Evolutionary conservation across 2,797 vertebrate genomes (phyloP).

Genomic region (Acanthurus tractus): DNA sequence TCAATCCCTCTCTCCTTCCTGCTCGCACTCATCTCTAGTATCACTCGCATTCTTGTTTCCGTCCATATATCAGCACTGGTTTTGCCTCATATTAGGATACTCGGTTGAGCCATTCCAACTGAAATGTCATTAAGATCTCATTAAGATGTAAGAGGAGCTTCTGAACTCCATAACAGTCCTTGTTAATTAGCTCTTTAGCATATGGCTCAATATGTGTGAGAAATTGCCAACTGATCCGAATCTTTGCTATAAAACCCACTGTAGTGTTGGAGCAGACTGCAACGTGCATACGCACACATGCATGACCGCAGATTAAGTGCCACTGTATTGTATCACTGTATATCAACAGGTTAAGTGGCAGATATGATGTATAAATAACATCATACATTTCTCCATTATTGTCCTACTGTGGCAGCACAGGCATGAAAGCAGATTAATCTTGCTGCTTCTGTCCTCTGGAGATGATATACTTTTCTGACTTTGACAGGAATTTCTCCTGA

Average conservation of each 20-base stretch:
- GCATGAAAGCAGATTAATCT: constrained; percentile 58
- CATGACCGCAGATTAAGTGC: constrained; percentile 14
- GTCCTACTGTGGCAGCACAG: constrained; percentile 15
- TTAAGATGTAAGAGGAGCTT: constrained; percentile 85
- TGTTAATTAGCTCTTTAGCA: constrained; percentile 83
- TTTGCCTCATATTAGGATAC: constrained; percentile 58
- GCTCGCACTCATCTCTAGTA: constrained; percentile 13
- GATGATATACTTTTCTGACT: constrained; percentile 65
- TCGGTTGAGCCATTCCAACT: constrained; percentile 69
- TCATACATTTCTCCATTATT: constrained; percentile 30
- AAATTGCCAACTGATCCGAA: constrained; percentile 66
- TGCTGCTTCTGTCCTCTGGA: constrained; percentile 49
- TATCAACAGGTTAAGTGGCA: constrained; percentile 49
- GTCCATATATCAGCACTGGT: constrained; percentile 38
- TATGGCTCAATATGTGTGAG: constrained; percentile 71
- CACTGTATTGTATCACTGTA: constrained; percentile 39
- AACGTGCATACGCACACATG: constrained; percentile 2
- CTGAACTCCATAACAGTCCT: constrained; percentile 78
- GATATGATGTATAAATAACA: constrained; percentile 39
- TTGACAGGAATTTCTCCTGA: constrained; percentile 74
- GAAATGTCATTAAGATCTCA: constrained; percentile 89
- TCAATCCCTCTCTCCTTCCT: constrained; percentile 22
- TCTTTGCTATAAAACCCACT: constrained; percentile 54
- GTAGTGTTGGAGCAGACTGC: constrained; percentile 5
- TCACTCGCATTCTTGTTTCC: constrained; percentile 27